Base-by-base conservation (phyloP, 2,797 vertebrate genomes). In the Aeoliscus strigatus region DNA sequence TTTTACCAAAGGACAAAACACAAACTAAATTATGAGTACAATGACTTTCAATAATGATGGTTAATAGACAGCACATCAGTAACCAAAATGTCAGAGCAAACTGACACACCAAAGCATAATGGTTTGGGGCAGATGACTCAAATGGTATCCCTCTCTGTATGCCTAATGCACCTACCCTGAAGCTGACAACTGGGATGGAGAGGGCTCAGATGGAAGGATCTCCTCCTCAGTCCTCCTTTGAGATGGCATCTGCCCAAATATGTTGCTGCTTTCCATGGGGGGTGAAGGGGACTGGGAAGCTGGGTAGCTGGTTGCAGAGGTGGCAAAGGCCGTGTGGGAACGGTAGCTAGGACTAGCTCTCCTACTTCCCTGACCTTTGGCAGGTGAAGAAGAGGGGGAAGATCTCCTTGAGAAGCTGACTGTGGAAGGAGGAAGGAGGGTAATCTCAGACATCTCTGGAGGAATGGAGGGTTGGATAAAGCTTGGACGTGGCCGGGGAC, bases 341-440 rank as follows among this genome's bases (percentile, higher is more conserved):
- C 89, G 90, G 76, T 91, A 97, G 82, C 84, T 86, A 67, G 88
- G 88, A 73, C 87, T 90, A 60, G 84, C 68, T 64, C 85, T 84
- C 78, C 86, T 85, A 85, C 92, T 94, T 72, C 81, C 74, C 49
- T 83, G 87, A 83, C 87, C 93, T 46, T 88, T 92, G 33, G 92
- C 93, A 0, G 93, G 93, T 66, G 94, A 97, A 75, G 94, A 94
- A 4, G 94, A 93, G 34, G 94, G 94, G 0, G 95, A 95, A 9
- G 94, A 92, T 85, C 94, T 94, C 77, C 90, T 90, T 65, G 94
- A 97, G 89, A 99, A 98, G 88, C 90, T 91, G 87, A 88, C 94
- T n/a, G 91, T 82, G 4, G 92, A 89, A 5, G 95, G 94, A 37
- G 95, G 94, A 81, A 97, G 94, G 68, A 99, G 91, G 61, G 92